Conservation (phyloP, 1,140 invertebrate species). For the Subanguina moxae region DNA sequence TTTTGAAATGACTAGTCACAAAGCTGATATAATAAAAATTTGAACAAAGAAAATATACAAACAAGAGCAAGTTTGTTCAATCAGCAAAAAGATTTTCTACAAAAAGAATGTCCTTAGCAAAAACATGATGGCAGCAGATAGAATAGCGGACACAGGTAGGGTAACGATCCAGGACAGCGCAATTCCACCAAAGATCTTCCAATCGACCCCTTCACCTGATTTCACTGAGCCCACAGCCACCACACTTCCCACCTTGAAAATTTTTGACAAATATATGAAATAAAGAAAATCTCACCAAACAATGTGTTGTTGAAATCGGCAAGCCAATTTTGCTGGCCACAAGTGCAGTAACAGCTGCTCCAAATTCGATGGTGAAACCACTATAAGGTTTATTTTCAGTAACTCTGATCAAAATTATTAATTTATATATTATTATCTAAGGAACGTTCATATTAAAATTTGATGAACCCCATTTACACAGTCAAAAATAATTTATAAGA, state of each 20-base stretch:
- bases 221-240: conserved; percentile 50
- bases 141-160: conserved; percentile 74
- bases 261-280: too few relatives aligned
- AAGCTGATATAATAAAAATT: too few relatives aligned
- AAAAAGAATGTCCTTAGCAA: conserved; percentile 27
- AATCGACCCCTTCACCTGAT: conserved; percentile 53
- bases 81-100: background rate
- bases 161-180: conserved; percentile 92
- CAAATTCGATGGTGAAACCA: conserved; percentile 57
- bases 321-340: conserved; percentile 88
- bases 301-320: conserved; percentile 94
- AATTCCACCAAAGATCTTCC: conserved; percentile 72
- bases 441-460: background rate
- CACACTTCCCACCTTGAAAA: conserved; percentile 40
- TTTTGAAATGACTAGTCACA: too few relatives aligned
- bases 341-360: conserved; percentile 71
- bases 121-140: conserved; percentile 39
- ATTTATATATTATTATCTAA: too few relatives aligned
- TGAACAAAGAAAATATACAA: too few relatives aligned
- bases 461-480: background rate
- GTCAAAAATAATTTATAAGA: too few relatives aligned
- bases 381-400: conserved; percentile 25
- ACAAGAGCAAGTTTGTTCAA: too few relatives aligned
- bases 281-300: too few relatives aligned
- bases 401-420: background rate